Percentiles rank a stretch among this genome's conserved stretches.
Conservation (phyloP, 30 jellyfish, hydroid and myxozoan genomes). For the Morbakka virulenta region DNA sequence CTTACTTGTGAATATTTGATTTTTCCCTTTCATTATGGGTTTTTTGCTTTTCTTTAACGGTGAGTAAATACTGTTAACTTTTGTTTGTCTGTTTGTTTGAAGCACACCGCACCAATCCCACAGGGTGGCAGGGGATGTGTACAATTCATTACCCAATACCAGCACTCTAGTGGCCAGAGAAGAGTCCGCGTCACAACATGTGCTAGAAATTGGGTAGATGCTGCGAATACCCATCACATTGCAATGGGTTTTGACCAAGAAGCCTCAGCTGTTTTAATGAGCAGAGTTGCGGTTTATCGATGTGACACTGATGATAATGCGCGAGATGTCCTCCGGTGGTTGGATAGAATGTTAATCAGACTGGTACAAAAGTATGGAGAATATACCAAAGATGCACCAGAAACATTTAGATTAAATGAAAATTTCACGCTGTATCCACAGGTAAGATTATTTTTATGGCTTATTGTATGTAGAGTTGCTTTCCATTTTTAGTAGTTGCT, state of each 20-base stretch:
- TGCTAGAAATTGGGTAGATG: slow-evolving; percentile 98
- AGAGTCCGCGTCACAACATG: slow-evolving; percentile 99
- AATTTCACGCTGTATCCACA: slow-evolving; percentile 96
- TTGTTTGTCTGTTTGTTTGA: not conserved
- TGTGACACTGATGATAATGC: slow-evolving; percentile 95
- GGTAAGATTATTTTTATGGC: slow-evolving; percentile 58
- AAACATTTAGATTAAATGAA: slow-evolving; percentile 84
- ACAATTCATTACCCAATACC: slow-evolving; percentile 96
- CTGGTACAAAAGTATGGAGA: slow-evolving; percentile 93
- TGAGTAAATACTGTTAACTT: too few relatives aligned
- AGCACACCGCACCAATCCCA: slow-evolving; percentile 99
- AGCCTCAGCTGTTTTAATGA: slow-evolving; percentile 99
- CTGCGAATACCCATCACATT: slow-evolving; percentile 82
- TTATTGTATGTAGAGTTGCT: too few relatives aligned
- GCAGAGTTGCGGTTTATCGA: slow-evolving; percentile 98
- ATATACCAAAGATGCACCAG: slow-evolving; percentile 82
- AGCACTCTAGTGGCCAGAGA: slow-evolving; percentile 89
- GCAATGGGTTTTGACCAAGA: slow-evolving; percentile 96
- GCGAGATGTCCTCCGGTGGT: slow-evolving; percentile 96
- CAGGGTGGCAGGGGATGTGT: slow-evolving; percentile 99
- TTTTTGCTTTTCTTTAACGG: too few relatives aligned
- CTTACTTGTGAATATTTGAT: too few relatives aligned
- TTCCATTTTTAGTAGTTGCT: too few relatives aligned
- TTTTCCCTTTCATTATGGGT: too few relatives aligned
- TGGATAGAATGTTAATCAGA: slow-evolving; percentile 91